Evolutionary conservation across 2,113 vertebrate genomes (phyloP), one percentile per base, ranked within the genome.

Genomic region (Pelecanoides urinatrix): DNA sequence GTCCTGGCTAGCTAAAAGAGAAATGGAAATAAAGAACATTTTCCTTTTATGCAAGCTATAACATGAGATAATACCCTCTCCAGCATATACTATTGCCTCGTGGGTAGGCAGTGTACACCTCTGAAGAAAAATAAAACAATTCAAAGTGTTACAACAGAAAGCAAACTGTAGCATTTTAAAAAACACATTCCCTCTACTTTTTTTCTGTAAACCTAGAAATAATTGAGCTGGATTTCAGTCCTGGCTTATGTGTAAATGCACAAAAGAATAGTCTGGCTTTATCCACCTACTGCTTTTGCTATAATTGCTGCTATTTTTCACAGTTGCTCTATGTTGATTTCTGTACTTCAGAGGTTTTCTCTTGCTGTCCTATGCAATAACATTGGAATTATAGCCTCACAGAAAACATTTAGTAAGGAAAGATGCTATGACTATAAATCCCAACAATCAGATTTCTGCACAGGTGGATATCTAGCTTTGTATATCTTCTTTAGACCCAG

Each of bases 391-490:
- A 71, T 8, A 80, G 32, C 36, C 53, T 91, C 36, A 52, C 11
- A 1, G 1, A 63, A 85, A 82, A 29, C 1, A 59, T 55, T 86
- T 50, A 63, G n/a, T 38, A 77, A 85, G 38, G 56, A 75, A 77
- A 94, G 34, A n/a, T 55, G 32, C 34, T 75, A 27, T 61, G n/a
- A n/a, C 32, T 62, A 11, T 83, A 84, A 86, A 94, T 78, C 66
- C 47, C 38, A 75, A 36, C 44, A 91, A 49, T 76, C 45, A 58
- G 47, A 56, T 83, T 92, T 90, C 88, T 90, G 65, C 59, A 84
- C n/a, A 86, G 59, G 70, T 67, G 42, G 42, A 63, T 76, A 83
- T 90, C 77, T 76, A 77, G 52, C 50, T 96, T 71, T 76, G 58
- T 29, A 4, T 70, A 73, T 50, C 58, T 94, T 65, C 75, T 93